Evolutionary conservation across 2,888 invertebrate species (phyloP), one percentile per base, ranked within the genome.

Genomic region (Oscheius sp.): DNA sequence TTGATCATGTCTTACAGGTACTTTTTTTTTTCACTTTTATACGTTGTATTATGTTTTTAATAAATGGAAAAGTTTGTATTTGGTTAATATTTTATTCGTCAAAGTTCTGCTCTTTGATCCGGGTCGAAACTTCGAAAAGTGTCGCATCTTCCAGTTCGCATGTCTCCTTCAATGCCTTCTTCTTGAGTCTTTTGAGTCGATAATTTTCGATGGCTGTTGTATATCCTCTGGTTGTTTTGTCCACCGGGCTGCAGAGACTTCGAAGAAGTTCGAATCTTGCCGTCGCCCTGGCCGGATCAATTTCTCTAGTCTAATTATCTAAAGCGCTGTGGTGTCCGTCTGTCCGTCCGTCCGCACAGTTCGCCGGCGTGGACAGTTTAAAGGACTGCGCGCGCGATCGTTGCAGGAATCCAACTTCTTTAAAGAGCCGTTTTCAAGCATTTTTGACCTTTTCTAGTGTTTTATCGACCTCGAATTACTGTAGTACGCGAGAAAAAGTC

Each of bases 101-200:
- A 23, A 12, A 55, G 13, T 35, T 41, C 25, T 45, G 61, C 41
- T 61, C 61, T 25, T 18, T 41, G 43, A 61, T 61, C 1, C 61
- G 41, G 18, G 61, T 61, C 9, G 61, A 61, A 21, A 61, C 18
- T 43, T 61, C 61, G 61, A 43, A 61, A 23, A 61, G 61, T 16
- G 61, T 61, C 13, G 3, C 1, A 21, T 61, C 61, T 7, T 61
- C 45, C 21, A 43, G 61, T 21, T 43, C 21, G 21, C 13, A 43
- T 5, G 6, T 2, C 6, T 21, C 41, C 21, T 21, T 61, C 21
- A 41, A 13, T 41, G 13, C 16, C 25, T 61, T 61, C 45, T 61
- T 7, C 27, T 18, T 6, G 21, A 25, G n/a, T n/a, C n/a, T 55
- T 55, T 21, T 27, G n/a, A 13, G 27, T 7, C 35, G 21, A 12